Base-by-base conservation (phyloP, 2,888 invertebrate genomes). In the Mesorhabditis belari region DNA sequence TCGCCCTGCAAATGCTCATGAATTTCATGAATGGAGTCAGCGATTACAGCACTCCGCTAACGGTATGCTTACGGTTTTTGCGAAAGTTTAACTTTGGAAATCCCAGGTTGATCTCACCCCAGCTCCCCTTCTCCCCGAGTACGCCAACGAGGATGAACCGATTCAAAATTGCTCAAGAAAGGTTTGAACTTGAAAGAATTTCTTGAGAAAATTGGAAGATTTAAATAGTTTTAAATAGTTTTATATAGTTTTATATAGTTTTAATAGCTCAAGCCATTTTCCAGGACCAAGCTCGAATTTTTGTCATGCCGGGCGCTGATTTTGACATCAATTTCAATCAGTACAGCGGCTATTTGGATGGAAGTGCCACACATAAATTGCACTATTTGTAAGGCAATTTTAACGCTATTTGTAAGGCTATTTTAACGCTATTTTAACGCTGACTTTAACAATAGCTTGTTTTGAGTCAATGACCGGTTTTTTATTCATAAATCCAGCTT, bases 371-470 rank as follows among this genome's bases (percentile, higher is more conserved):
- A 21, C 70, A 70, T 51, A 61, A 59, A 23, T 64, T 65, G 25
- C 66, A 66, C 29, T 70, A 70, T 49, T 68, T 9, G 51, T 50
- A 19, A 50, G 51, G n/a, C n/a, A n/a, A n/a, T n/a, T n/a, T n/a
- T n/a, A n/a, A n/a, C n/a, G n/a, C n/a, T n/a, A n/a, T n/a, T n/a
- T n/a, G n/a, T n/a, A n/a, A n/a, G n/a, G n/a, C n/a, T n/a, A n/a
- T n/a, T n/a, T n/a, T n/a, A n/a, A n/a, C n/a, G n/a, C n/a, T n/a
- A n/a, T n/a, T n/a, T n/a, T n/a, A n/a, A n/a, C n/a, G n/a, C n/a
- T n/a, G n/a, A n/a, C n/a, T 72, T 81, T 4, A 81, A 82, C 63
- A 81, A 81, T 68, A 81, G 82, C 81, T 81, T 66, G 19, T 19
- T 6, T 19, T 21, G 51, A n/a, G n/a, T n/a, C n/a, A n/a, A n/a